Conservation (phyloP, 2,888 invertebrate genomes). For the Hartigia nigra region DNA sequence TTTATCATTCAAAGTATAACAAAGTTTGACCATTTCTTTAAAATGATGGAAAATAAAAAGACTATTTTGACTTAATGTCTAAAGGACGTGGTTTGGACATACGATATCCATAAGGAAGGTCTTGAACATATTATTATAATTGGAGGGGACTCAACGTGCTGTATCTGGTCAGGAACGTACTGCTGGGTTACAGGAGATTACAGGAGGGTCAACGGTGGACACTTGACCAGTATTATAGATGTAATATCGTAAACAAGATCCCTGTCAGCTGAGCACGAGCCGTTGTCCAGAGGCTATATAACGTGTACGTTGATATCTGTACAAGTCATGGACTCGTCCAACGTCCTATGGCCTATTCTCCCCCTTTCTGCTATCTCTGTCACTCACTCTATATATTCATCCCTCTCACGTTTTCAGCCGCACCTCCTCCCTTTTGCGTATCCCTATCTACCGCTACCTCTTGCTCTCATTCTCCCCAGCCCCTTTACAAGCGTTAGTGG, state of each 20-base stretch:
- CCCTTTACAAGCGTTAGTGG: constrained; percentile 39
- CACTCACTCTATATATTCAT: neutral
- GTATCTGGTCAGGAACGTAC: constrained; percentile 54
- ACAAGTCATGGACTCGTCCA: constrained; percentile 21
- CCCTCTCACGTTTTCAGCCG: neutral
- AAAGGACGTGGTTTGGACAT: neutral
- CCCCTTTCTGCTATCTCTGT: neutral
- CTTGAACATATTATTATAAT: constrained; percentile 35
- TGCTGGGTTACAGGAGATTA: constrained; percentile 49
- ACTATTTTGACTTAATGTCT: neutral
- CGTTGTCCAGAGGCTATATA: constrained; percentile 23
- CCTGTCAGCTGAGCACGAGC: constrained; percentile 44
- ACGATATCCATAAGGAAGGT: neutral
- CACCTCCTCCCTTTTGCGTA: neutral
- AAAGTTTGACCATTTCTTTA: neutral
- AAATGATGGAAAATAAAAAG: neutral
- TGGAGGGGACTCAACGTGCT: constrained; percentile 57
- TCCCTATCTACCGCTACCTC: neutral
- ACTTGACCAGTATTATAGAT: constrained; percentile 60
- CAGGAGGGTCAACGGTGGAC: constrained; percentile 47
- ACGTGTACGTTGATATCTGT: constrained; percentile 22
- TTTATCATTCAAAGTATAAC: neutral
- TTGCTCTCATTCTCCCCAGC: constrained; percentile 19
- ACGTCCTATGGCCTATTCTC: constrained; percentile 14
- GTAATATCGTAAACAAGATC: constrained; percentile 59